Evolutionary conservation across 2,797 vertebrate genomes (phyloP).

Genomic region (Peromyscus attwateri): DNA sequence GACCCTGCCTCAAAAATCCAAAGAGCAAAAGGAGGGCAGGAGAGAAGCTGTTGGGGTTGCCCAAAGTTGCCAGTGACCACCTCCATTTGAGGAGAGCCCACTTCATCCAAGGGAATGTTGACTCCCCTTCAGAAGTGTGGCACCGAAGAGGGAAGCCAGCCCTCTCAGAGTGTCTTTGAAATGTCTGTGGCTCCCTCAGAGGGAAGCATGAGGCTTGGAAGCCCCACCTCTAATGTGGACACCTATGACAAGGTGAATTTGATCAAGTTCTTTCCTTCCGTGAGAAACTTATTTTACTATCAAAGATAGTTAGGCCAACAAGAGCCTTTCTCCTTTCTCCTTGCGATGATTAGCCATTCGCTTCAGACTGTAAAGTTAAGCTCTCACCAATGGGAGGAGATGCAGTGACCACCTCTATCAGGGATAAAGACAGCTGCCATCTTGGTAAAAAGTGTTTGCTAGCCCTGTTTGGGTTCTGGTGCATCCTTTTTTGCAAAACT

Average conservation of each 20-base stretch:
- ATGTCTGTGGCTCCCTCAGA: not conserved
- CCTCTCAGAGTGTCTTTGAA: not conserved
- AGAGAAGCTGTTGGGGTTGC: not conserved
- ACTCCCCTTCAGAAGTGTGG: not conserved
- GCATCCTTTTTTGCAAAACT: not conserved
- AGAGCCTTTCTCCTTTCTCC: not conserved
- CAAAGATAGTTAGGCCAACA: not conserved
- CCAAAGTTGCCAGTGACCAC: not conserved
- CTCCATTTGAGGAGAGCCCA: not conserved
- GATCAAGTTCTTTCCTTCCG: not conserved
- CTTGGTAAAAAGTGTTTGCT: not conserved
- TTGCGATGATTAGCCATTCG: fast-evolving
- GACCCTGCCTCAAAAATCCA: not conserved
- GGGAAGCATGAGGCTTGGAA: not conserved
- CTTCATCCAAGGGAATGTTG: not conserved
- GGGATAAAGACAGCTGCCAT: not conserved
- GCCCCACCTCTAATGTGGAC: not conserved
- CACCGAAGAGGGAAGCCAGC: not conserved
- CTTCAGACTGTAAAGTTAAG: too few relatives aligned
- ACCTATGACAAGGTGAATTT: not conserved
- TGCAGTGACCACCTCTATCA: not conserved
- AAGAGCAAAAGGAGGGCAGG: too few relatives aligned
- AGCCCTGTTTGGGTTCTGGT: not conserved
- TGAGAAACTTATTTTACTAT: not conserved
- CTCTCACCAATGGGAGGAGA: not conserved